phyloP scores from a whole-genome alignment of 2,113 vertebrate genomes.

The human (Homo sapiens) region DNA sequence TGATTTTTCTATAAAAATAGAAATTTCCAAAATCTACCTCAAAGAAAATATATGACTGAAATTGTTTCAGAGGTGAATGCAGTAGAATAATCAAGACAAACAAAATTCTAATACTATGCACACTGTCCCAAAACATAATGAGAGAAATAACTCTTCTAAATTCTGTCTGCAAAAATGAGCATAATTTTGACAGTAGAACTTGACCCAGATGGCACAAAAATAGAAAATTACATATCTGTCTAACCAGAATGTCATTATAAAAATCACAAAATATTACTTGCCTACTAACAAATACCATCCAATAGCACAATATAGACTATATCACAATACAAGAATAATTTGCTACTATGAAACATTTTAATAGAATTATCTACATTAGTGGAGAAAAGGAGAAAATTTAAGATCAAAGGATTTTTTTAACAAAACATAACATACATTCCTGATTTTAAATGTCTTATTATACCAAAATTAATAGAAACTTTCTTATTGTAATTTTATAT shows the following conservation, averaged over 20 bases:
- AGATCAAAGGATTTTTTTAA: not conserved
- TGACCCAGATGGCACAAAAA: not conserved
- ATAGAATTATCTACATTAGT: not conserved
- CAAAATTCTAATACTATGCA: not conserved
- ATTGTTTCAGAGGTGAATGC: not conserved
- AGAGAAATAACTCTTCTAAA: conserved; percentile 8
- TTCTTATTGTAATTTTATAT: not conserved
- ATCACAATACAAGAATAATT: not conserved
- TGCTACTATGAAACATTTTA: not conserved
- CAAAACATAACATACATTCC: not conserved
- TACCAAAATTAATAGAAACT: conserved; percentile 17
- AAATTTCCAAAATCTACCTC: not conserved
- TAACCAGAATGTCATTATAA: not conserved
- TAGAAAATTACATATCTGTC: not conserved
- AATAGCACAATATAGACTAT: not conserved
- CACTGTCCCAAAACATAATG: not conserved
- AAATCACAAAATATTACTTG: conserved; percentile 27
- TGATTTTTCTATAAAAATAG: not conserved
- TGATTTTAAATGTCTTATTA: not conserved
- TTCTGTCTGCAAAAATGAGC: not conserved
- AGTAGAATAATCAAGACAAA: conserved; percentile 33
- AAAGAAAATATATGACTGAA: not conserved
- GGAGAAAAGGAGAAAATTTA: not conserved
- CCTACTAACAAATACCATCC: not conserved
- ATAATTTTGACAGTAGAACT: not conserved